Evolutionary conservation across 2,888 invertebrate species (phyloP).

Genomic region (Drosophila neotestacea): DNA sequence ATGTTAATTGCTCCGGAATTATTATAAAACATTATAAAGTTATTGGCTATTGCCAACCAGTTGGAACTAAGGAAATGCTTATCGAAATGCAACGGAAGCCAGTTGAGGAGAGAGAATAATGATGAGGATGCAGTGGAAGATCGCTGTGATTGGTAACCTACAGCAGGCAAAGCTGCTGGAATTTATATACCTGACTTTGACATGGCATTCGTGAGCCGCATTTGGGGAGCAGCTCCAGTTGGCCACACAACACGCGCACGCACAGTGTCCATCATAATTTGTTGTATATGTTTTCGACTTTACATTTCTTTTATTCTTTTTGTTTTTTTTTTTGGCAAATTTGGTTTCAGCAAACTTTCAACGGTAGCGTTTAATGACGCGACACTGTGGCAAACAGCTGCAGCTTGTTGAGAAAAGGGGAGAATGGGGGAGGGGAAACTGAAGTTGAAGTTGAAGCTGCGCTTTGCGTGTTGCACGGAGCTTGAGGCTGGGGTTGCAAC

Average conservation of each 20-base stretch:
- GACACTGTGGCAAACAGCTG: constrained; percentile 25
- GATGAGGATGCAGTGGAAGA: constrained; percentile 9
- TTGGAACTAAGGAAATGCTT: background rate
- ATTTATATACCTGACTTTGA: constrained; percentile 43
- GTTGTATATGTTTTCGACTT: constrained; percentile 10
- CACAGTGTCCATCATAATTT: constrained; percentile 63
- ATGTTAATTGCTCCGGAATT: background rate
- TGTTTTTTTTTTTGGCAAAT: constrained; percentile 54
- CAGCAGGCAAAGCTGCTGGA: constrained; percentile 60
- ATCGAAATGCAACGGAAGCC: constrained; percentile 38
- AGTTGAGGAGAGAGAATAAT: background rate
- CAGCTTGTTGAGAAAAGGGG: constrained; percentile 4
- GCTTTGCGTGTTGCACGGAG: constrained; percentile 61
- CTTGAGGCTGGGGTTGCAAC: constrained; percentile 32
- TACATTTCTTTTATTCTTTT: constrained; percentile 8
- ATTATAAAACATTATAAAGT: background rate
- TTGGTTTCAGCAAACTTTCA: constrained; percentile 61
- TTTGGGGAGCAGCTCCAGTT: constrained; percentile 22
- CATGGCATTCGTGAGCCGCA: constrained; percentile 43
- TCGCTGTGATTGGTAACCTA: constrained; percentile 42
- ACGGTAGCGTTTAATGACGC: constrained; percentile 70
- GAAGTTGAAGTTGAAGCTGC: constrained; percentile 22
- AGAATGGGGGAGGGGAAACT: background rate
- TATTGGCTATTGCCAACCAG: background rate
- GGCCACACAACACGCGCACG: constrained; percentile 36